Evolutionary conservation across 2,888 invertebrate species (phyloP).

Genomic region (Ochropleura plecta): DNA sequence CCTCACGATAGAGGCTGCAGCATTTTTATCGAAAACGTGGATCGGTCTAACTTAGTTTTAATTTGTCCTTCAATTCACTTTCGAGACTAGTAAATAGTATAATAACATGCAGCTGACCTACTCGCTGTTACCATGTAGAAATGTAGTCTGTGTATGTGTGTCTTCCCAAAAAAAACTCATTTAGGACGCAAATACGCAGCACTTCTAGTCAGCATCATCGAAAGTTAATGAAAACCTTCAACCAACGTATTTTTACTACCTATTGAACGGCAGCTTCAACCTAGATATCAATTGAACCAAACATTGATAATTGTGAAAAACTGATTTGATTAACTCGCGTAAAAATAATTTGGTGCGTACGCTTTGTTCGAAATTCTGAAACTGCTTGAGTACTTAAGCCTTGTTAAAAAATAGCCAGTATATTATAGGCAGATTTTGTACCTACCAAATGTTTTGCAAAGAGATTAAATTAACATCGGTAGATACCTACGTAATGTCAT

Average conservation of each 20-base stretch:
- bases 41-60: not conserved
- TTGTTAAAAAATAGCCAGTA: not conserved
- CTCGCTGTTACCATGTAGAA: not conserved
- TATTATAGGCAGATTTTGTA: not conserved
- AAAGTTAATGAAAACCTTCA: conserved; percentile 34
- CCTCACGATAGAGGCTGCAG: not conserved
- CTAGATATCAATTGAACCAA: conserved; percentile 35
- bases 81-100: not conserved
- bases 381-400: not conserved
- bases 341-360: not conserved
- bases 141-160: too few relatives aligned
- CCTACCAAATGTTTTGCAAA: not conserved
- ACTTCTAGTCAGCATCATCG: not conserved
- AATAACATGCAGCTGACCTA: conserved; percentile 5
- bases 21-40: not conserved
- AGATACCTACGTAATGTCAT: too few relatives aligned
- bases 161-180: conserved; percentile 11
- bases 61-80: not conserved
- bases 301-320: conserved; percentile 12
- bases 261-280: conserved; percentile 35
- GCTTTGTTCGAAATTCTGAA: not conserved
- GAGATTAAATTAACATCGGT: too few relatives aligned
- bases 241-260: conserved; percentile 16
- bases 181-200: conserved; percentile 15
- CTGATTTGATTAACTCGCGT: not conserved